phyloP scores from a whole-genome alignment of 2,797 vertebrate genomes.

The Poeciliopsis infans region DNA sequence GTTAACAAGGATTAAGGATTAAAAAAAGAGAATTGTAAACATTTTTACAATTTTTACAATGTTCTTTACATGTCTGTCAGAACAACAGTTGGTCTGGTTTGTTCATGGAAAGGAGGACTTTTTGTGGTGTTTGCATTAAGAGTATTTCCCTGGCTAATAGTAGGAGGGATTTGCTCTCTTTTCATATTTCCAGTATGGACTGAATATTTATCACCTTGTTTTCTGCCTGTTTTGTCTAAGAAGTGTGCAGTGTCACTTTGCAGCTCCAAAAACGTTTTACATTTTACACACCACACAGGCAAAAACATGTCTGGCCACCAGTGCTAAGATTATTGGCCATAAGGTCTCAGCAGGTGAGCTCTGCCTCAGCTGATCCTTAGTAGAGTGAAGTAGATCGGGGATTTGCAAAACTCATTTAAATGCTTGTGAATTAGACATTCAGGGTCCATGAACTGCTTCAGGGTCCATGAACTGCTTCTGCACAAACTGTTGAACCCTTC shows the following conservation, averaged over 20 bases:
- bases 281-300: conserved; percentile 49
- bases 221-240: neutral
- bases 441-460: conserved; percentile 42
- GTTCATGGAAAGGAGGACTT: neutral
- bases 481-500: conserved; percentile 23
- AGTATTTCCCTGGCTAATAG: conserved; percentile 45
- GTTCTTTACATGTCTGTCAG: neutral
- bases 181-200: conserved; percentile 40
- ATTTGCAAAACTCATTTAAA: conserved; percentile 47
- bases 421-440: conserved; percentile 37
- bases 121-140: conserved; percentile 1
- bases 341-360: conserved; percentile 62
- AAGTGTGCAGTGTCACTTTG: conserved; percentile 31
- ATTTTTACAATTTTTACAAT: neutral
- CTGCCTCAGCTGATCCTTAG: conserved; percentile 49
- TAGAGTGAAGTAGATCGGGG: conserved; percentile 56
- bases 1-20: neutral
- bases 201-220: neutral
- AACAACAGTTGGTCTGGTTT: neutral
- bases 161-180: conserved; percentile 16
- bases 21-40: neutral
- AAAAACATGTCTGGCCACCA: conserved; percentile 59
- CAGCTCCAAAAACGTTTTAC: conserved; percentile 37
- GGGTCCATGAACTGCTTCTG: conserved; percentile 43
- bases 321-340: conserved; percentile 46